Conservation (phyloP, 2,113 vertebrate genomes). For the Alaudala cheleensis region DNA sequence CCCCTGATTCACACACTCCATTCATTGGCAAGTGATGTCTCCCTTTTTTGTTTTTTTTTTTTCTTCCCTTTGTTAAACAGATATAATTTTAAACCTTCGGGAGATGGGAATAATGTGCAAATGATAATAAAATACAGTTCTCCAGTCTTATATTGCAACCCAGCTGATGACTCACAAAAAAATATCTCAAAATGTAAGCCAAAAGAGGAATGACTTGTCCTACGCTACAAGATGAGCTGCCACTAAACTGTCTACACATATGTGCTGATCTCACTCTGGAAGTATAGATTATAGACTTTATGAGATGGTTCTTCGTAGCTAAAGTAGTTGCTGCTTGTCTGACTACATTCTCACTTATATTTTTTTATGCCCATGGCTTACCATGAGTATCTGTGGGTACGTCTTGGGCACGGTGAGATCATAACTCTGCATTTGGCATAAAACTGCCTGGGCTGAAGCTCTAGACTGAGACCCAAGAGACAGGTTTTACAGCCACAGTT, state of each 20-base stretch:
- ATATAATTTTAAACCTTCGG: neutral
- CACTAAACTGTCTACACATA: neutral
- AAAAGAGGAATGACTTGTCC: neutral
- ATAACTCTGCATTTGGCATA: neutral
- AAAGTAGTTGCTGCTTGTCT: neutral
- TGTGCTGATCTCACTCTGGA: neutral
- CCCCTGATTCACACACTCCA: neutral
- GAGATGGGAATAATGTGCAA: neutral
- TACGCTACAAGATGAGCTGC: neutral
- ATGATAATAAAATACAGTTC: neutral
- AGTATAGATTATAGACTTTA: neutral
- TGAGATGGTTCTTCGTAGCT: neutral
- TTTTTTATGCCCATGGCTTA: neutral
- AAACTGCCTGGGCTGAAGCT: neutral
- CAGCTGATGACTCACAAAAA: constrained; percentile 17
- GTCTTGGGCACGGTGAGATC: neutral
- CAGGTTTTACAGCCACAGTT: neutral
- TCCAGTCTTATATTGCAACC: neutral
- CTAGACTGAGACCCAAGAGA: neutral
- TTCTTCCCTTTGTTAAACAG: neutral
- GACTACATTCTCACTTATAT: neutral
- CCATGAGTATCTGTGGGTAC: neutral
- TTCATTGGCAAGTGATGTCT: neutral
- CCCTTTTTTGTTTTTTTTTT: neutral
- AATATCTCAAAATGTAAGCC: neutral